Conservation (phyloP, 2,797 vertebrate genomes). For the Semotilus atromaculatus region DNA sequence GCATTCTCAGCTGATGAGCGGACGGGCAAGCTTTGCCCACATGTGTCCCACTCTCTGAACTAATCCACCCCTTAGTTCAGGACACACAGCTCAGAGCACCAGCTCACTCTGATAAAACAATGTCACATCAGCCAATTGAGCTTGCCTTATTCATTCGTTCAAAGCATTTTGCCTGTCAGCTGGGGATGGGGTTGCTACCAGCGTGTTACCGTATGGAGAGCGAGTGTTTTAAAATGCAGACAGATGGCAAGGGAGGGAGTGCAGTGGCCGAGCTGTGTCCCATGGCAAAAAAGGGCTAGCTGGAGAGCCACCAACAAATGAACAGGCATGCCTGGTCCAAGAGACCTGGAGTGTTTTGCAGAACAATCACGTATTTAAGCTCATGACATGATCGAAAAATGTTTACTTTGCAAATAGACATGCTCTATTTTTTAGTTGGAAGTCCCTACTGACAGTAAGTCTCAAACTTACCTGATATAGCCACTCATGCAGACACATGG, state of each 20-base stretch:
- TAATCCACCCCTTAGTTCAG: constrained; percentile 10
- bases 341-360: neutral
- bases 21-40: neutral
- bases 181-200: constrained; percentile 6
- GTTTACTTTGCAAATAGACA: neutral
- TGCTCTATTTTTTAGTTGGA: neutral
- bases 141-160: constrained; percentile 32
- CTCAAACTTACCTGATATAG: constrained; percentile 23
- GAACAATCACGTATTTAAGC: neutral
- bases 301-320: constrained; percentile 56
- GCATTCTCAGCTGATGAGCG: constrained; percentile 65
- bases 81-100: neutral
- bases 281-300: constrained; percentile 58
- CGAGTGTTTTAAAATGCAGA: constrained; percentile 58
- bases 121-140: constrained; percentile 19
- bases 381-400: neutral
- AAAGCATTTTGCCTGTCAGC: constrained; percentile 29
- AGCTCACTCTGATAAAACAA: constrained; percentile 29
- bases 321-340: constrained; percentile 22
- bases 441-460: constrained; percentile 6
- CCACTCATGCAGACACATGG: constrained; percentile 36
- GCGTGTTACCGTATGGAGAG: constrained; percentile 23
- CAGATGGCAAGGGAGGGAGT: constrained; percentile 68
- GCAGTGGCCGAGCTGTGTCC: constrained; percentile 55
- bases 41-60: constrained; percentile 22